Evolutionary conservation across 2,888 invertebrate species (phyloP).

Genomic region (Volucella inanis): DNA sequence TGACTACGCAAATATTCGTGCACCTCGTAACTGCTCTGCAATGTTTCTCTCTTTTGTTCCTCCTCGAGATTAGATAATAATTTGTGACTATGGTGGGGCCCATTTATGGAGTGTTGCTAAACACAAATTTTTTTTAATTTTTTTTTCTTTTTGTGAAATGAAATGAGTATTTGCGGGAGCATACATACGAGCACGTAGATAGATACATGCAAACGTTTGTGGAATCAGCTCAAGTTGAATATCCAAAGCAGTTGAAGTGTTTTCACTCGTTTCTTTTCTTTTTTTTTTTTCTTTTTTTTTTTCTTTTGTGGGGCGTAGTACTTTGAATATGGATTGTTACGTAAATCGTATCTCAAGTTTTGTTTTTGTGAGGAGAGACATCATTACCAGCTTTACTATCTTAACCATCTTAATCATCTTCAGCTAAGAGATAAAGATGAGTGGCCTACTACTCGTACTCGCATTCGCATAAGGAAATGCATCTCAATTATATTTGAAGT

Average conservation of each 20-base stretch:
- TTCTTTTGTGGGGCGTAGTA: neutral
- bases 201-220: neutral
- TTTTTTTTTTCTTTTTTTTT: slow-evolving; percentile 1
- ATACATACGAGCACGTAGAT: slow-evolving; percentile 13
- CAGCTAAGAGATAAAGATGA: too few species aligned
- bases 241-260: slow-evolving; percentile 12
- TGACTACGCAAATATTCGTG: slow-evolving; percentile 8
- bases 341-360: slow-evolving; percentile 24
- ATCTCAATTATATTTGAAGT: slow-evolving; percentile 8
- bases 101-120: slow-evolving; percentile 55
- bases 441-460: neutral
- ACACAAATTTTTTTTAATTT: slow-evolving; percentile 17
- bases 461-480: slow-evolving; percentile 44
- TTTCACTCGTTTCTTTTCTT: slow-evolving; percentile 20
- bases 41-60: slow-evolving; percentile 28
- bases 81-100: slow-evolving; percentile 19
- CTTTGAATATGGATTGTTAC: slow-evolving; percentile 11
- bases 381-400: too few species aligned
- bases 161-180: slow-evolving; percentile 38
- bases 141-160: slow-evolving; percentile 27
- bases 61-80: slow-evolving; percentile 66
- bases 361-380: neutral
- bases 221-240: neutral
- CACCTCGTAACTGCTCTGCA: slow-evolving; percentile 50
- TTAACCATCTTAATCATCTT: too few species aligned